These are phyloP conservation scores for Osmerus mordax DNA, from an alignment of 2,113 vertebrate genomes.

Conservation along the genomic window DNA sequence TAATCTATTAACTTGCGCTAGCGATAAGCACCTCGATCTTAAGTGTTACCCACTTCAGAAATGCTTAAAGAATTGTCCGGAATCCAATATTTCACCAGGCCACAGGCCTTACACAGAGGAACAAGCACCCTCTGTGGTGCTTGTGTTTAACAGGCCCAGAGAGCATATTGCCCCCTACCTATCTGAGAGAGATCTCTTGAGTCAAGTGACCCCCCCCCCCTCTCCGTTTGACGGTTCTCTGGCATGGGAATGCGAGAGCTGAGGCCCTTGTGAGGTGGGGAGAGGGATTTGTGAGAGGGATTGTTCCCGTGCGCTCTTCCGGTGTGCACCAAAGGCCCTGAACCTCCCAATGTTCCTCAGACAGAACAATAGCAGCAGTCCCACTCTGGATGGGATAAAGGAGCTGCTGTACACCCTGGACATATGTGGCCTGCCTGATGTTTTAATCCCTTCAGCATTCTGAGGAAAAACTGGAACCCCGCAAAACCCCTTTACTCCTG, in stretches of 20 bases:
- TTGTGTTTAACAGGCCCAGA: constrained; percentile 58
- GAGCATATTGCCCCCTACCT: constrained; percentile 53
- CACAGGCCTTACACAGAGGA: constrained; percentile 37
- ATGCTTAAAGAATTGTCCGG: constrained; percentile 22
- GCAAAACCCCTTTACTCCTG: constrained; percentile 11
- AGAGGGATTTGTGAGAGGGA: constrained; percentile 50
- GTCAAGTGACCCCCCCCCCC: constrained; percentile 61
- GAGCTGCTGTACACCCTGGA: constrained; percentile 18
- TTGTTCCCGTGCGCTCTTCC: constrained; percentile 58
- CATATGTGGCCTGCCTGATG: constrained; percentile 31
- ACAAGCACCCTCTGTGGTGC: constrained; percentile 49
- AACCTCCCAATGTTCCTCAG: constrained; percentile 41
- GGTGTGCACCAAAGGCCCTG: constrained; percentile 39
- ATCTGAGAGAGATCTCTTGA: constrained; percentile 55
- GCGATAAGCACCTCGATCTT: neutral
- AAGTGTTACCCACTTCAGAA: neutral
- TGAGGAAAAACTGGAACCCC: constrained; percentile 7
- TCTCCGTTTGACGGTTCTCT: constrained; percentile 46
- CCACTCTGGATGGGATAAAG: constrained; percentile 36
- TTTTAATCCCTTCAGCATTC: constrained; percentile 29
- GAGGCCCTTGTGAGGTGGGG: constrained; percentile 50
- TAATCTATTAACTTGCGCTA: too few species aligned
- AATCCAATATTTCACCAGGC: constrained; percentile 48
- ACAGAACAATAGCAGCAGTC: constrained; percentile 42
- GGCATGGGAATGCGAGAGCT: constrained; percentile 52